Percentiles rank a stretch among this genome's conserved stretches.
These are phyloP conservation scores for Coregonus suidteri DNA, from an alignment of 2,797 vertebrate species.

Conservation along the genomic window DNA sequence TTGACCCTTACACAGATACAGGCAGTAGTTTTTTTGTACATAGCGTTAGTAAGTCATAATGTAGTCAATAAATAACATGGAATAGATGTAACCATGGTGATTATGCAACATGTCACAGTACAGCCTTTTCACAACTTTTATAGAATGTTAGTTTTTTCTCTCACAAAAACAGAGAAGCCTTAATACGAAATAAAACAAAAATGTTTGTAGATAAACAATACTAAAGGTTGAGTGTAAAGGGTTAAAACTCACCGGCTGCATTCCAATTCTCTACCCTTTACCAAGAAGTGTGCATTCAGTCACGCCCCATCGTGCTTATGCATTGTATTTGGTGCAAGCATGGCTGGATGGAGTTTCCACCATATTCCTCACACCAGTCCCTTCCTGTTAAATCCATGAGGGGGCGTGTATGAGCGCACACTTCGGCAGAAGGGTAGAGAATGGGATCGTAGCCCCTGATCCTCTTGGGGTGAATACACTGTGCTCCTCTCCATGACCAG, in stretches of 20 bases:
- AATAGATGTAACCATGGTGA: constrained; percentile 46
- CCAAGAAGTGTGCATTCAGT: background rate
- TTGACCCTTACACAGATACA: background rate
- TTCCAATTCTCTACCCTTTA: background rate
- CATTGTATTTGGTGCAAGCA: background rate
- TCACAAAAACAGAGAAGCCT: constrained; percentile 63
- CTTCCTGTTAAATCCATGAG: too few relatives aligned
- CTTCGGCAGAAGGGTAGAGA: background rate
- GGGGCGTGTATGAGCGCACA: background rate
- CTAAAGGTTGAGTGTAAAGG: background rate
- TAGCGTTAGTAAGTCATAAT: constrained; percentile 60
- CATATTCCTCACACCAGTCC: background rate
- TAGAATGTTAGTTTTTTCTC: background rate
- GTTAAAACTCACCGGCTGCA: background rate
- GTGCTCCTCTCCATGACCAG: background rate
- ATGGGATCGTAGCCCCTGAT: background rate
- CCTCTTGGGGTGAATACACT: background rate
- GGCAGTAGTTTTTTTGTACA: constrained; percentile 48
- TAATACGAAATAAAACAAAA: constrained; percentile 56
- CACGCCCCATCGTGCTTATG: background rate
- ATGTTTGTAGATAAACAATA: constrained; percentile 13
- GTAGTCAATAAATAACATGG: constrained; percentile 43
- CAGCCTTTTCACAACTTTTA: constrained; percentile 66
- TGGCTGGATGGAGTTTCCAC: background rate
- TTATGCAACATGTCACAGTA: constrained; percentile 80